phyloP scores from a whole-genome alignment of 2,113 vertebrate genomes.

The Tragelaphus buxtoni region DNA sequence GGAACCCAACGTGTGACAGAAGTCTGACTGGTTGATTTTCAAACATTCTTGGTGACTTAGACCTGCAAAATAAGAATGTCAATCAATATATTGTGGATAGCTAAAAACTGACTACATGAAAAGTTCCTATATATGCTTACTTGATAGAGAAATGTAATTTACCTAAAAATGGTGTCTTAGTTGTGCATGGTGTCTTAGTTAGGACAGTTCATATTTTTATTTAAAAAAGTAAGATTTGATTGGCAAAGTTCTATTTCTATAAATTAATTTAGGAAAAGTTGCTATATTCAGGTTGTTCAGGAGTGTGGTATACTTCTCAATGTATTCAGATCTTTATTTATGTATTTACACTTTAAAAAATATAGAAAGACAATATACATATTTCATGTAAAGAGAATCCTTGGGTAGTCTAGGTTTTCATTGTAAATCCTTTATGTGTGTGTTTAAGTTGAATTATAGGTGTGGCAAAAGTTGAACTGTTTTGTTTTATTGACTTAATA shows the following conservation, averaged over 20 bases:
- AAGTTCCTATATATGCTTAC: background rate
- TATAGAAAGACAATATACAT: background rate
- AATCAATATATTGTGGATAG: background rate
- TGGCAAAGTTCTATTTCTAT: background rate
- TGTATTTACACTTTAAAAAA: background rate
- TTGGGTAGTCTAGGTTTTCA: background rate
- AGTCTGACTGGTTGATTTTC: background rate
- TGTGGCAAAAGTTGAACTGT: background rate
- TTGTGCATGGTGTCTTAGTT: background rate
- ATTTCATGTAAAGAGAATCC: background rate
- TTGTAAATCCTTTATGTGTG: background rate
- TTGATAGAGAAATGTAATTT: background rate
- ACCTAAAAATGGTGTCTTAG: background rate
- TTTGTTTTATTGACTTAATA: background rate
- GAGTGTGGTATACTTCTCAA: background rate
- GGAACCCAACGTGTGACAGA: background rate
- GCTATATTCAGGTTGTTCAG: background rate
- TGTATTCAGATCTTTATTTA: background rate
- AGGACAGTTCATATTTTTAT: background rate
- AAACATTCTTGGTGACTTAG: background rate
- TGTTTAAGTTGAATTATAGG: background rate
- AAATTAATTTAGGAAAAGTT: background rate
- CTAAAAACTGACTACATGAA: background rate
- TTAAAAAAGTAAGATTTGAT: background rate
- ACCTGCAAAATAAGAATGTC: background rate